Conservation (phyloP, 1,140 invertebrate species). For the Drosophila jambulina region DNA sequence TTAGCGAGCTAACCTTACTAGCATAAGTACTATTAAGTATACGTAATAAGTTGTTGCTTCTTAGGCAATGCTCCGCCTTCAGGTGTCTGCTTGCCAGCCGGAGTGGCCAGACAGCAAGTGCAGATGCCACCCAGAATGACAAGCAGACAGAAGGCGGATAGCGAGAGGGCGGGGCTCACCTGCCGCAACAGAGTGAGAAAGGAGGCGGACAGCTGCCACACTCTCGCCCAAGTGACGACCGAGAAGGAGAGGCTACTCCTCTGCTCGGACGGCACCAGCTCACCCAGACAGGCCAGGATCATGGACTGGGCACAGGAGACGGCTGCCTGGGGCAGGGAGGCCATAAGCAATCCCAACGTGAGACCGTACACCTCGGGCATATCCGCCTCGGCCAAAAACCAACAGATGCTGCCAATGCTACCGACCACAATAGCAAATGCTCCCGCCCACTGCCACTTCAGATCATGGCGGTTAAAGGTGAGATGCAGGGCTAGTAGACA, state of each 20-base stretch:
- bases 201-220: constrained; percentile 79
- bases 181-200: constrained; percentile 75
- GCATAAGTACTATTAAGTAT: constrained; percentile 12
- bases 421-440: constrained; percentile 59
- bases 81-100: neutral
- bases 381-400: constrained; percentile 50
- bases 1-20: neutral
- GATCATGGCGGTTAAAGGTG: constrained; percentile 23
- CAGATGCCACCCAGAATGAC: constrained; percentile 73
- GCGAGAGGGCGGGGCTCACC: constrained; percentile 66
- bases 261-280: constrained; percentile 64
- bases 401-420: constrained; percentile 61
- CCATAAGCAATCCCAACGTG: constrained; percentile 66
- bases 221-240: constrained; percentile 69
- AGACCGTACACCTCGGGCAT: constrained; percentile 69
- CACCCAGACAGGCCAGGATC: constrained; percentile 69
- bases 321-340: constrained; percentile 64
- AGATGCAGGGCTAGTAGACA: constrained; percentile 72
- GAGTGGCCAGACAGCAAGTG: constrained; percentile 65
- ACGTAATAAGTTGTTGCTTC: constrained; percentile 10
- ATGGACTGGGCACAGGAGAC: constrained; percentile 78
- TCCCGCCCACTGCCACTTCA: constrained; percentile 72
- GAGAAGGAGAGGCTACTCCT: constrained; percentile 68
- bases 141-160: constrained; percentile 73
- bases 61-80: neutral